phyloP scores from a whole-genome alignment of 2,797 vertebrate genomes.

The Falco berigora region DNA sequence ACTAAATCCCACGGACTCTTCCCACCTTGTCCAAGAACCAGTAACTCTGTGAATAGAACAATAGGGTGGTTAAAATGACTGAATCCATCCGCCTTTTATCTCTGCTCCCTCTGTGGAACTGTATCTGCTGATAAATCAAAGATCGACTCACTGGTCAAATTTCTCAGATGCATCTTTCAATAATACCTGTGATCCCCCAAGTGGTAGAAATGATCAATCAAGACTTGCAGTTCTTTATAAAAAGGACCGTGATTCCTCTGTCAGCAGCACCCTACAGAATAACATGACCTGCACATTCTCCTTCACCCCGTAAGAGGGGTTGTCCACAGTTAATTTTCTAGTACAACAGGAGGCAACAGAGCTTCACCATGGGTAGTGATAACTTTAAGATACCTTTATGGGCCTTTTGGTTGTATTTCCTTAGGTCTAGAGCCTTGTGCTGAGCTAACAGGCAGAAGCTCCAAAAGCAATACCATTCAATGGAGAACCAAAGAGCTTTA shows the following conservation, averaged over 20 bases:
- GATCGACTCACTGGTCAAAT: not conserved
- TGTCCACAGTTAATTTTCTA: not conserved
- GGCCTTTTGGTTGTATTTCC: not conserved
- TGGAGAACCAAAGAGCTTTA: not conserved
- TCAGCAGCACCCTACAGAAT: not conserved
- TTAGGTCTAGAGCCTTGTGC: not conserved
- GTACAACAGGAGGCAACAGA: not conserved
- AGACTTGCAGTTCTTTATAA: not conserved
- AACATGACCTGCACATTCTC: not conserved
- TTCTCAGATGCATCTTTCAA: not conserved
- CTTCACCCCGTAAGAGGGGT: not conserved
- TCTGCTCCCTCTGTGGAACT: not conserved
- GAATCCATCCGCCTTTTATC: not conserved
- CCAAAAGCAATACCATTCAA: not conserved
- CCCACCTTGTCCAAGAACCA: not conserved
- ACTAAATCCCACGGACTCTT: not conserved
- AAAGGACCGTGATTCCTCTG: not conserved
- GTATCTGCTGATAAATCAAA: not conserved
- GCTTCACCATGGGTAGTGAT: not conserved
- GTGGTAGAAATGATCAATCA: not conserved
- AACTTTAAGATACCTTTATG: not conserved
- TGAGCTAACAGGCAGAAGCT: not conserved
- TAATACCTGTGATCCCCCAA: not conserved
- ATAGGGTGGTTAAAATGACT: not conserved
- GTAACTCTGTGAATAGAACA: not conserved